Evolutionary conservation across 2,113 vertebrate genomes (phyloP), one percentile per base, ranked within the genome.

Genomic region (Carollia perspicillata): DNA sequence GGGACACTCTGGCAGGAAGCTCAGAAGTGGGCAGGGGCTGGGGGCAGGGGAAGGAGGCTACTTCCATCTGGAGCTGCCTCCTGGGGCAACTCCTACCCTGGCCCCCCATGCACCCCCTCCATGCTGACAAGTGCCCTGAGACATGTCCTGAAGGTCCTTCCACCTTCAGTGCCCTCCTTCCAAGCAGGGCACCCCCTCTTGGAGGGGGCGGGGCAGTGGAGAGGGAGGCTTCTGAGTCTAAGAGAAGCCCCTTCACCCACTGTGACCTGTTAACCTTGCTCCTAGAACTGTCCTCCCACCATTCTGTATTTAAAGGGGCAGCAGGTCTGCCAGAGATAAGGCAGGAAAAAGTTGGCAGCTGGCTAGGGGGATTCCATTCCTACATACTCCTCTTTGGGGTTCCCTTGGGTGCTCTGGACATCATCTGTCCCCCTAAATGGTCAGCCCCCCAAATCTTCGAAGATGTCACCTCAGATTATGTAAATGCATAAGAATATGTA

Each of bases 1-100:
- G 42, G 97, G 96, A 92, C 49, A 9, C 96, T 96, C 30, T 4
- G 84, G 65, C 58, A 26, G 89, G 83, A 47, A 66, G 96, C 90
- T 95, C 47, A 37, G 79, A 87, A 88, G 80, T 90, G 85, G 96
- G 88, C 94, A 90, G 80, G 37, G 42, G 81, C 2, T 16, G 60
- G 92, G 80, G 58, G 60, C 51, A 8, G 75, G 65, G 37, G 35
- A 69, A 87, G 20, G 78, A 72, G 69, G 60, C 81, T 42, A 49
- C 84, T 74, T 42, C 40, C 3, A 3, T 84, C 93, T 80, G 51
- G 88, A 83, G 3, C 58, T 94, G 95, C 94, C 87, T 86, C 14
- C 71, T 2, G 2, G 79, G 88, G 55, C 28, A 18, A 22, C 20
- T 71, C 33, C 65, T 47, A 22, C 5, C 60, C 51, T 42, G 51